Percentiles rank a stretch among this genome's conserved stretches.
phyloP scores from a whole-genome alignment of 2,113 vertebrate species.

The Zosterops pallidus region DNA sequence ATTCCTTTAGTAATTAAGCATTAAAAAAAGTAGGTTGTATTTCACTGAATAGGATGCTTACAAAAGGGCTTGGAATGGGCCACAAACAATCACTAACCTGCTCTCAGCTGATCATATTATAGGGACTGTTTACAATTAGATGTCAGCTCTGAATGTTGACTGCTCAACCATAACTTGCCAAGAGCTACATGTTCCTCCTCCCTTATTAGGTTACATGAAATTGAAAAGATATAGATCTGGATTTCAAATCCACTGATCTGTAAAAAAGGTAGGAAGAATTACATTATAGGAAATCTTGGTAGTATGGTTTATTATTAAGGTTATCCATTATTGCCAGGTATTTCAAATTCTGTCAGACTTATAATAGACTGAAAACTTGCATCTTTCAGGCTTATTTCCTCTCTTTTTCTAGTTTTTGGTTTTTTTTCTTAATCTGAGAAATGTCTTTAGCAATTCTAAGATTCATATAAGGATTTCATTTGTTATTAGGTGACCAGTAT shows the following conservation, averaged over 20 bases:
- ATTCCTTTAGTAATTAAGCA: background rate
- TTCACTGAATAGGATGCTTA: background rate
- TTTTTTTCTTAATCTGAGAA: background rate
- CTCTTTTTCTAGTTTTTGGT: background rate
- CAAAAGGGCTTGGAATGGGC: background rate
- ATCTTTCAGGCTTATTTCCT: background rate
- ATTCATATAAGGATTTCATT: background rate
- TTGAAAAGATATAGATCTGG: background rate
- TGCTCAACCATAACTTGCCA: background rate
- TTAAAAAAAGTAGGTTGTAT: background rate
- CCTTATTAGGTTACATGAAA: background rate
- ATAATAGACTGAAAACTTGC: background rate
- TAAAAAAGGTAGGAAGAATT: background rate
- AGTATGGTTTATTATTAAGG: background rate
- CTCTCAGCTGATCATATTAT: background rate
- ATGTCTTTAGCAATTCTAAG: background rate
- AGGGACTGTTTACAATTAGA: background rate
- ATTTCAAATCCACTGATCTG: background rate
- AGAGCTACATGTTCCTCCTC: background rate
- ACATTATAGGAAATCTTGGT: background rate
- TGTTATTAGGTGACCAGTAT: background rate
- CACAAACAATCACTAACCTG: background rate
- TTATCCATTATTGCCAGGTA: background rate
- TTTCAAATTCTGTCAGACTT: background rate
- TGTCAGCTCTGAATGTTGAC: background rate